Percentiles rank a stretch among this genome's conserved stretches.
Evolutionary conservation across 2,113 vertebrate genomes (phyloP).

Genomic region (Dissostichus mawsoni): DNA sequence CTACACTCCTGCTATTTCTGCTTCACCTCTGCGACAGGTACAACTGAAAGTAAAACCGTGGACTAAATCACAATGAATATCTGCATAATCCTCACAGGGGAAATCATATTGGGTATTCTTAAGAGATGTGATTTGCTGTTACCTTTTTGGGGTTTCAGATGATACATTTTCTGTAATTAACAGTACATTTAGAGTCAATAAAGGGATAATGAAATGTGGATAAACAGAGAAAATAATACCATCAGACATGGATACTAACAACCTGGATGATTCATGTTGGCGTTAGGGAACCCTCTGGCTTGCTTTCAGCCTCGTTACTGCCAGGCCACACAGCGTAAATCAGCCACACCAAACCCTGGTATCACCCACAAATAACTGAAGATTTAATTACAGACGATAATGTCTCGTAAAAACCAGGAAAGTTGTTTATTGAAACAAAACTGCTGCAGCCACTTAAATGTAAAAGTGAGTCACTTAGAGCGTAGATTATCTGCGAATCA

Average conservation of each 20-base stretch:
- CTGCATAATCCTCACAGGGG: too few relatives aligned
- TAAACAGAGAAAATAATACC: not conserved
- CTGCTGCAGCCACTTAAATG: not conserved
- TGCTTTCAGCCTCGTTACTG: not conserved
- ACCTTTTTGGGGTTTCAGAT: too few relatives aligned
- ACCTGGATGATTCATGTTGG: too few relatives aligned
- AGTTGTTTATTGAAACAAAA: not conserved
- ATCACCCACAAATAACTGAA: not conserved
- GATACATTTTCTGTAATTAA: not conserved
- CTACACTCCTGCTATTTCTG: slow-evolving; percentile 84
- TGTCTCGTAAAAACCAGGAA: not conserved
- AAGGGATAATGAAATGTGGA: not conserved
- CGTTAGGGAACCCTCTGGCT: not conserved
- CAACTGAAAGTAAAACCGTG: too few relatives aligned
- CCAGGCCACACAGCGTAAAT: not conserved
- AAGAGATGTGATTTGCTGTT: too few relatives aligned
- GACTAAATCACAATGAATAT: too few relatives aligned
- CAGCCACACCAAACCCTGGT: not conserved
- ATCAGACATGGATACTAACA: not conserved
- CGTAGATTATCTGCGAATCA: slow-evolving; percentile 5
- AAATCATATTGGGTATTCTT: too few relatives aligned
- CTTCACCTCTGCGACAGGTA: slow-evolving; percentile 84
- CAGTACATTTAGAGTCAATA: not conserved
- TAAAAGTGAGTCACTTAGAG: not conserved
- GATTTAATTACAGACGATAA: not conserved